Evolutionary conservation across 2,888 invertebrate genomes (phyloP).

Genomic region (Pilophorus perplexus): DNA sequence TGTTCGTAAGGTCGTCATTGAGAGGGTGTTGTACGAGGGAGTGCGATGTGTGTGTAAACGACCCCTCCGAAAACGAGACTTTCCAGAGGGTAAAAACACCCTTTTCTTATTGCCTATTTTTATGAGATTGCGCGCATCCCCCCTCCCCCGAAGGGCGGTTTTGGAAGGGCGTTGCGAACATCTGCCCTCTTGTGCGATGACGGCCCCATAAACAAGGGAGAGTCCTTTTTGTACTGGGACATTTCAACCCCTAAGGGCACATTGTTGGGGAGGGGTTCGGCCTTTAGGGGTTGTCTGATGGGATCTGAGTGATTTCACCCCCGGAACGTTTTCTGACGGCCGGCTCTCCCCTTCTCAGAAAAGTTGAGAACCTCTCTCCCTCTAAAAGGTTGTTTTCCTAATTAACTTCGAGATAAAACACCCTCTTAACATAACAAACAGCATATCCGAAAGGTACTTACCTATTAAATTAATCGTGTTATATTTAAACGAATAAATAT

Average conservation of each 20-base stretch:
- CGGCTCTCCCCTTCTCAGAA: no score
- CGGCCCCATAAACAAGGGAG: conserved; percentile 19
- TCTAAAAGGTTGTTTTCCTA: no score
- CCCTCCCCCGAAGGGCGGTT: not conserved
- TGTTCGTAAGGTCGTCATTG: conserved; percentile 7
- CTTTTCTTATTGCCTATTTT: not conserved
- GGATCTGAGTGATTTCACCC: conserved; percentile 17
- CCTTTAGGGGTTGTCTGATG: conserved; percentile 1
- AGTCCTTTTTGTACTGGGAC: no score
- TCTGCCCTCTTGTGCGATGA: no score
- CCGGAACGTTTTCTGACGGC: not conserved
- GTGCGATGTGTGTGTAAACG: no score
- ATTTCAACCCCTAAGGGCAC: conserved; percentile 3
- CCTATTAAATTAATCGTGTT: no score
- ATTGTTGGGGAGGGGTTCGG: not conserved
- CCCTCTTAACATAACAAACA: no score
- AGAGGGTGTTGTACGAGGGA: no score
- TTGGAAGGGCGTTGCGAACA: not conserved
- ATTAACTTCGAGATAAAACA: no score
- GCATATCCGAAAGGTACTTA: no score
- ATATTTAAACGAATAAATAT: no score
- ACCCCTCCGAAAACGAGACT: conserved; percentile 19
- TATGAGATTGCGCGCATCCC: conserved; percentile 7
- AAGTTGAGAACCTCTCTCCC: not conserved
- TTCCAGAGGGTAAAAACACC: not conserved